A percentile compares a stretch with the other conserved stretches of the same genome.
phyloP scores from a whole-genome alignment of 2,113 vertebrate genomes.

The Syrmaticus mikado region DNA sequence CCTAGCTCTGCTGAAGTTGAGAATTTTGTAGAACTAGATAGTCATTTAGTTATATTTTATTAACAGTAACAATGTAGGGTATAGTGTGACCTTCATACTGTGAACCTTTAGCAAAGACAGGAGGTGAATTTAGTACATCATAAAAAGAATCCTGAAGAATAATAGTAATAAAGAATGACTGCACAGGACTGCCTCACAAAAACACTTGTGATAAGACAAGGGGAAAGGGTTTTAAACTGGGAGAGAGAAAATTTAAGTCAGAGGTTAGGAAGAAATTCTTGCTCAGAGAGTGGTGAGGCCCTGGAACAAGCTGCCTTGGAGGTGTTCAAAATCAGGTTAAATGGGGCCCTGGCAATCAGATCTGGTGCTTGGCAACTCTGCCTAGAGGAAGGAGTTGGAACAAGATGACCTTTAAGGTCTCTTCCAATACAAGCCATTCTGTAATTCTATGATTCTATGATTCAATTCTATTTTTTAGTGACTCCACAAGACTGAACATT shows the following conservation, averaged over 20 bases:
- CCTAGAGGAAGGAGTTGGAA: no score
- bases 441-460: background rate
- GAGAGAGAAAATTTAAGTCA: no score
- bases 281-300: no score
- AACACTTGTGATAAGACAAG: background rate
- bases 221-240: no score
- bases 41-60: background rate
- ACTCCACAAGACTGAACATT: background rate
- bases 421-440: no score
- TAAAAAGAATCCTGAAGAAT: background rate
- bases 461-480: background rate
- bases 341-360: no score
- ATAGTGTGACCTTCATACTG: background rate
- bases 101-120: background rate
- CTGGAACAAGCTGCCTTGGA: no score
- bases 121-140: background rate
- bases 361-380: no score
- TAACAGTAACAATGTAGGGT: background rate
- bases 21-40: background rate
- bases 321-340: no score
- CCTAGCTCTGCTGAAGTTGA: background rate
- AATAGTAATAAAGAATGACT: background rate
- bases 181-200: background rate
- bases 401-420: no score
- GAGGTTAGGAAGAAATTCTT: no score